These are phyloP conservation scores for Oceanodroma tethys DNA, from an alignment of 2,113 vertebrate genomes.

Conservation along the genomic window DNA sequence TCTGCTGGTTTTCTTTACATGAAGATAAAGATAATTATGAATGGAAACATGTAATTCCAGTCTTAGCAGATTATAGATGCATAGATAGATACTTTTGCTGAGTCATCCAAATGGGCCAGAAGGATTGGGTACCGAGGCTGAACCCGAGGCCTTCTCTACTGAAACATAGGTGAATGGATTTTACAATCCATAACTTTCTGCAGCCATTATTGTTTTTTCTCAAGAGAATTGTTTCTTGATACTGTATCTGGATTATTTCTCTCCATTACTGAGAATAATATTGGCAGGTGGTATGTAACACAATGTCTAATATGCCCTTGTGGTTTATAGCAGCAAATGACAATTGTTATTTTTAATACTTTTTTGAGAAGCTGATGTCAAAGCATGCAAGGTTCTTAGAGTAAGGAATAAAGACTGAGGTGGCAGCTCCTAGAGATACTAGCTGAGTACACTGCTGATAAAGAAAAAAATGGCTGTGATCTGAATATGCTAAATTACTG, in stretches of 20 bases:
- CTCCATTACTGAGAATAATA: not conserved
- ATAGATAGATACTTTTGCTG: not conserved
- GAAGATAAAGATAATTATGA: not conserved
- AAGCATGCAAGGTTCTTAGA: not conserved
- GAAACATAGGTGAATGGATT: not conserved
- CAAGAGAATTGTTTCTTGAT: not conserved
- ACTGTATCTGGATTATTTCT: not conserved
- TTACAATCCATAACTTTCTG: not conserved
- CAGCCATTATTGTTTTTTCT: not conserved
- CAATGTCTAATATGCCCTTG: not conserved
- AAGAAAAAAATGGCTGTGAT: not conserved
- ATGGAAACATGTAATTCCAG: not conserved
- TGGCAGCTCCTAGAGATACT: not conserved
- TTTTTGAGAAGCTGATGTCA: not conserved
- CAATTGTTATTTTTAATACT: not conserved
- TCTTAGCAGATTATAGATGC: not conserved
- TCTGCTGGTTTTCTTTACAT: not conserved
- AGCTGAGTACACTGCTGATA: not conserved
- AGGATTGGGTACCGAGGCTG: not conserved
- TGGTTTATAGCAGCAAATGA: not conserved
- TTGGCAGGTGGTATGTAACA: not conserved
- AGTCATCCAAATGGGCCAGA: not conserved
- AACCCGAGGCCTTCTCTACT: not conserved
- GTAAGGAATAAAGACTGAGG: not conserved
- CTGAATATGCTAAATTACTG: not conserved